Conservation (phyloP, 2,888 invertebrate species). For the Ormyrus thymus region DNA sequence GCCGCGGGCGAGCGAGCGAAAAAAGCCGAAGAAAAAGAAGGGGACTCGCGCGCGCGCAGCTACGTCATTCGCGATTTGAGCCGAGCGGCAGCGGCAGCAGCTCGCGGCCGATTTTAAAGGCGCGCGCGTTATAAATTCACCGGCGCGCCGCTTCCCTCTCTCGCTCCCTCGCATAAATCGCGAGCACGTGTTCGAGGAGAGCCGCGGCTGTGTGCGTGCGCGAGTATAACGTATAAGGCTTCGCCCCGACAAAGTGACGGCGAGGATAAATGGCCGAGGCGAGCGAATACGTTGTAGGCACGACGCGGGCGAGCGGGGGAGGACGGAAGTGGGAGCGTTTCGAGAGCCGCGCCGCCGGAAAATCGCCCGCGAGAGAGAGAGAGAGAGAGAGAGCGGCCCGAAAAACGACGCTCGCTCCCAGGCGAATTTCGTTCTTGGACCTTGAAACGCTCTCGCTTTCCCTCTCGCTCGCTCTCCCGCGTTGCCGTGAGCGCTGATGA, state of each 20-base stretch:
- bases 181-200: slow-evolving; percentile 35
- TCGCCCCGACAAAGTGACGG: slow-evolving; percentile 56
- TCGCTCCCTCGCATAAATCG: slow-evolving; percentile 35
- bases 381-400: no score
- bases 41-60: not conserved
- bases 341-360: no score
- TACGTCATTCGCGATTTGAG: slow-evolving; percentile 22
- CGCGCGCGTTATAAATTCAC: slow-evolving; percentile 46
- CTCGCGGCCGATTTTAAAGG: slow-evolving; percentile 44
- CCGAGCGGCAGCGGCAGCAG: slow-evolving; percentile 30
- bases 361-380: no score
- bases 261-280: slow-evolving; percentile 58
- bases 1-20: not conserved
- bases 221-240: slow-evolving; percentile 51
- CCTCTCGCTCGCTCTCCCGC: no score
- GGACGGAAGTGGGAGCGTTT: not conserved
- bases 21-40: slow-evolving; percentile 6
- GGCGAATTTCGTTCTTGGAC: no score
- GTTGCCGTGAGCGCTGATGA: no score
- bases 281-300: slow-evolving; percentile 55
- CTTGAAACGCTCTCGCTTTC: no score
- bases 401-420: no score
- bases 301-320: slow-evolving; percentile 37
- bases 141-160: not conserved
- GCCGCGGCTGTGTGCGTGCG: slow-evolving; percentile 9